A percentile compares a stretch with the other conserved stretches of the same genome.
phyloP scores from a whole-genome alignment of 2,797 vertebrate species.

The Microctenopoma stevenorrisi region DNA sequence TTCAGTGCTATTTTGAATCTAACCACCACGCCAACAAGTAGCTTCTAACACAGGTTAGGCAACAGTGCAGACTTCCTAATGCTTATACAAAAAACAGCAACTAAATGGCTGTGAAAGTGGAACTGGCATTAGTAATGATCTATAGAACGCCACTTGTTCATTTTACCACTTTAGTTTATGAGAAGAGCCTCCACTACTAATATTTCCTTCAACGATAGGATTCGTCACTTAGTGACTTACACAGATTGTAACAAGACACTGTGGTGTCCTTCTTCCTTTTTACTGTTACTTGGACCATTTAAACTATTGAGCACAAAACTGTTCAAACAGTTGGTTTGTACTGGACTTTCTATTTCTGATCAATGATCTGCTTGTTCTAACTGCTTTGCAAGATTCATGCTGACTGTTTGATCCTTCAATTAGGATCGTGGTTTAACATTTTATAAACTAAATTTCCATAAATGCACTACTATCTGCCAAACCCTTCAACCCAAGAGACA shows the following conservation, averaged over 20 bases:
- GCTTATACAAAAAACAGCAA: conserved; percentile 7
- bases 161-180: conserved; percentile 40
- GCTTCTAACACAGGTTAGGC: conserved; percentile 13
- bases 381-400: conserved; percentile 6
- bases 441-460: conserved; percentile 44
- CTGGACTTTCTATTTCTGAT: not conserved
- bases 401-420: conserved; percentile 27
- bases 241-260: not conserved
- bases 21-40: conserved; percentile 40
- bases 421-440: conserved; percentile 20
- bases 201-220: conserved; percentile 9
- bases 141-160: not conserved
- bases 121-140: conserved; percentile 29
- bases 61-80: conserved; percentile 3
- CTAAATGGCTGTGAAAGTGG: conserved; percentile 18
- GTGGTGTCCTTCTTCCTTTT: not conserved
- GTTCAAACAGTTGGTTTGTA: not conserved
- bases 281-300: not conserved
- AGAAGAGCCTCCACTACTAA: conserved; percentile 14
- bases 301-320: not conserved
- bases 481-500: not conserved
- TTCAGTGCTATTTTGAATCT: conserved; percentile 50
- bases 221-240: not conserved
- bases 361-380: too few relatives aligned
- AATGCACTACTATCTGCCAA: not conserved